These are phyloP conservation scores for Platichthys stellatus DNA, from an alignment of 2,113 vertebrate genomes.

Conservation along the genomic window DNA sequence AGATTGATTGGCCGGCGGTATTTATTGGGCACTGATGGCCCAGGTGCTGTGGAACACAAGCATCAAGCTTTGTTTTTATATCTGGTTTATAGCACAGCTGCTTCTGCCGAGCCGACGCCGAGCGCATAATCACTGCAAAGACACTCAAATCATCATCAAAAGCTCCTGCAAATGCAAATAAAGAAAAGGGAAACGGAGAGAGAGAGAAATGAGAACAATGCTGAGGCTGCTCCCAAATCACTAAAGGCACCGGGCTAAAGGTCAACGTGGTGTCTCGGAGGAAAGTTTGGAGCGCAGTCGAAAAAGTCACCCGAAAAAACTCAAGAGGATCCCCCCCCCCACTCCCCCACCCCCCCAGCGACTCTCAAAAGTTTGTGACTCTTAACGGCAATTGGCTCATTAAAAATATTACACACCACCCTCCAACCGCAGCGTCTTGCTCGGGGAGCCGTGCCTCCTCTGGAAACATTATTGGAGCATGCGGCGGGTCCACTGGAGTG, in stretches of 20 bases:
- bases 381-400: constrained; percentile 52
- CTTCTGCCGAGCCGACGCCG: constrained; percentile 68
- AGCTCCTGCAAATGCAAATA: constrained; percentile 60
- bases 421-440: constrained; percentile 48
- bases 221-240: neutral
- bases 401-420: constrained; percentile 62
- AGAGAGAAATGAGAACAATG: constrained; percentile 12
- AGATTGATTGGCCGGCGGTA: constrained; percentile 69
- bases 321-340: constrained; percentile 1
- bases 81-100: constrained; percentile 81
- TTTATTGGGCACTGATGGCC: constrained; percentile 79
- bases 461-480: constrained; percentile 69
- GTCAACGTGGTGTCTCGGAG: constrained; percentile 29
- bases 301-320: constrained; percentile 38
- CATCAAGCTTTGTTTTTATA: constrained; percentile 78
- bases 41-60: constrained; percentile 76
- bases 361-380: constrained; percentile 56
- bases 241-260: constrained; percentile 40
- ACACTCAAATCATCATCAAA: constrained; percentile 74
- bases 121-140: constrained; percentile 71
- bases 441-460: constrained; percentile 55
- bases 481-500: constrained; percentile 68
- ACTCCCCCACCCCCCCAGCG: neutral
- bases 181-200: constrained; percentile 5
- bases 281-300: constrained; percentile 36